Evolutionary conservation across 1,140 invertebrate genomes (phyloP).

Genomic region (Drosophila jambulina): DNA sequence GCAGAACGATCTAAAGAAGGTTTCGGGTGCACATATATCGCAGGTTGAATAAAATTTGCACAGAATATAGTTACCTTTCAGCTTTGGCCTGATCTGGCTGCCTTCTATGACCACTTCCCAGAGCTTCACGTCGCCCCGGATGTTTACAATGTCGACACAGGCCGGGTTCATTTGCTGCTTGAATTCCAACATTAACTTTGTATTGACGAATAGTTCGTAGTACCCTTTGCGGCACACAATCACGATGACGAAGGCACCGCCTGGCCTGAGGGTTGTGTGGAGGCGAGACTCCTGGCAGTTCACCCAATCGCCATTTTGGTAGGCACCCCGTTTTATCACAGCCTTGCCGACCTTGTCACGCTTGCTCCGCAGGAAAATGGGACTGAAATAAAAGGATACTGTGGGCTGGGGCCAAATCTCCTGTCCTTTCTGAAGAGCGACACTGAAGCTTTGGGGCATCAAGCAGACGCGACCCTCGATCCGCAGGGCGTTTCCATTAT

Average conservation of each 20-base stretch:
- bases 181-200: slow-evolving; percentile 77
- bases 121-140: slow-evolving; percentile 84
- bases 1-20: neutral
- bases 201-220: slow-evolving; percentile 85
- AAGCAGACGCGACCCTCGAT: slow-evolving; percentile 87
- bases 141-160: slow-evolving; percentile 82
- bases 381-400: slow-evolving; percentile 88
- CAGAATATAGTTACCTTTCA: neutral
- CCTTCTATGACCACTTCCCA: slow-evolving; percentile 58
- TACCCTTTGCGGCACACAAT: slow-evolving; percentile 66
- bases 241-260: slow-evolving; percentile 78
- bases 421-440: slow-evolving; percentile 88
- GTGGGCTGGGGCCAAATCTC: slow-evolving; percentile 87
- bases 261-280: slow-evolving; percentile 82
- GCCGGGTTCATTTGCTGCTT: slow-evolving; percentile 65
- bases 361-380: slow-evolving; percentile 85
- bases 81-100: neutral
- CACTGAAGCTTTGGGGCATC: slow-evolving; percentile 88
- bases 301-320: slow-evolving; percentile 84
- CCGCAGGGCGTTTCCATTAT: slow-evolving; percentile 85
- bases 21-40: neutral
- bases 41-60: neutral
- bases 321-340: slow-evolving; percentile 85
- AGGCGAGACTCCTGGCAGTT: slow-evolving; percentile 78
- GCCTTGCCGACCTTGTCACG: slow-evolving; percentile 67